Conservation (phyloP, 2,888 invertebrate genomes). For the Mythimna vitellina region DNA sequence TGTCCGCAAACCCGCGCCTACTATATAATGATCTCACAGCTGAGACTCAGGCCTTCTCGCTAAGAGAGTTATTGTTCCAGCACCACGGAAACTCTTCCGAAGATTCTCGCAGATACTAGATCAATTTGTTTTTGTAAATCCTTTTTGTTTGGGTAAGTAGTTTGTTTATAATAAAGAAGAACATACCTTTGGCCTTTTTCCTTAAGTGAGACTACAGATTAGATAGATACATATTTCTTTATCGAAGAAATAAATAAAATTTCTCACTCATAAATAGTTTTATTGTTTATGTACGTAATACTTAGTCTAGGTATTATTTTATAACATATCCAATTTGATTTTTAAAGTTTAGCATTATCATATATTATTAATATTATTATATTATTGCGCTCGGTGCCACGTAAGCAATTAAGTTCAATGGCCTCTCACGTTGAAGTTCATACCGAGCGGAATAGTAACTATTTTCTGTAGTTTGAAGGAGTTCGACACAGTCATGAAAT, state of each 20-base stretch:
- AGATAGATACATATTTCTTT: background rate
- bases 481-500: slow-evolving; percentile 19
- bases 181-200: background rate
- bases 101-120: too few species aligned
- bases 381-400: background rate
- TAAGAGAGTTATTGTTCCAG: too few species aligned
- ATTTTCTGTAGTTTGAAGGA: slow-evolving; percentile 10
- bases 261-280: background rate
- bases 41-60: too few species aligned
- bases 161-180: background rate
- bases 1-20: too few species aligned
- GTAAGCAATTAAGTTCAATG: background rate
- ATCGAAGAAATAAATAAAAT: background rate
- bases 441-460: background rate
- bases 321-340: background rate
- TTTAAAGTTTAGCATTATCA: background rate
- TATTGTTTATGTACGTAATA: background rate
- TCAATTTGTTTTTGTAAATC: too few species aligned
- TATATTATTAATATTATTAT: too few species aligned
- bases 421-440: background rate
- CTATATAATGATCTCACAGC: too few species aligned
- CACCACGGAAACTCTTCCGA: too few species aligned
- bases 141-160: too few species aligned
- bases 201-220: background rate
- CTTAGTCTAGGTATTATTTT: background rate